Percentiles rank a stretch among this genome's conserved stretches.
Evolutionary conservation across 2,888 invertebrate species (phyloP).

Genomic region (Leptinotarsa tumamoca): DNA sequence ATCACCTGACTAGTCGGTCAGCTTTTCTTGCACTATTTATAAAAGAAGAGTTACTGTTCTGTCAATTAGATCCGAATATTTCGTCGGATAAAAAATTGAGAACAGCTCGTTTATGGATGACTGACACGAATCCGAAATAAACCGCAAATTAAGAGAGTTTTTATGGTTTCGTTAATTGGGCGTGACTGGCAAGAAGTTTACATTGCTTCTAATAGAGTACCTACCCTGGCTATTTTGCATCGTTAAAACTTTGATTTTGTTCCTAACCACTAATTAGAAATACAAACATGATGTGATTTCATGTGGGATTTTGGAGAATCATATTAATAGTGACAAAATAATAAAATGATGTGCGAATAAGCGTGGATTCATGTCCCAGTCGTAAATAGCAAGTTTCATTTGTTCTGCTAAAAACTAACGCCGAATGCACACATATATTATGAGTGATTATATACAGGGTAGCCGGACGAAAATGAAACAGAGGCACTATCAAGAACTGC

Average conservation of each 20-base stretch:
- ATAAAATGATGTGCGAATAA: too few relatives aligned
- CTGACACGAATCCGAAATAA: conserved; percentile 35
- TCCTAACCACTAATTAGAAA: background rate
- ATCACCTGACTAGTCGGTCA: conserved; percentile 47
- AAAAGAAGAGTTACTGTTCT: conserved; percentile 50
- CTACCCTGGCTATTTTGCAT: conserved; percentile 3
- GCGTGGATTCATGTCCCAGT: too few relatives aligned
- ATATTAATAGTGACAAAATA: too few relatives aligned
- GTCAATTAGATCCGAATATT: conserved; percentile 50
- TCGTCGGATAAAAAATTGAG: conserved; percentile 39
- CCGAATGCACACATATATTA: too few relatives aligned
- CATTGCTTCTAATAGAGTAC: conserved; percentile 1
- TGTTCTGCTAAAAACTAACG: too few relatives aligned
- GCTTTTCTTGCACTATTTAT: conserved; percentile 50
- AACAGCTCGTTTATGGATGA: conserved; percentile 30
- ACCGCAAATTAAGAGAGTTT: conserved; percentile 34
- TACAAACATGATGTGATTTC: too few relatives aligned
- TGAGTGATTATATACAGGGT: too few relatives aligned
- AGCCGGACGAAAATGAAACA: too few relatives aligned
- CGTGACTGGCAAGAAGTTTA: conserved; percentile 1
- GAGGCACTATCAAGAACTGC: too few relatives aligned
- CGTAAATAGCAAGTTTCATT: too few relatives aligned
- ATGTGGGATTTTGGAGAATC: too few relatives aligned
- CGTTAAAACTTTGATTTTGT: background rate
- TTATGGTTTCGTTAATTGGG: conserved; percentile 22